These are phyloP conservation scores for Amphiprion percula DNA, from an alignment of 2,113 vertebrate genomes.

Conservation along the genomic window DNA sequence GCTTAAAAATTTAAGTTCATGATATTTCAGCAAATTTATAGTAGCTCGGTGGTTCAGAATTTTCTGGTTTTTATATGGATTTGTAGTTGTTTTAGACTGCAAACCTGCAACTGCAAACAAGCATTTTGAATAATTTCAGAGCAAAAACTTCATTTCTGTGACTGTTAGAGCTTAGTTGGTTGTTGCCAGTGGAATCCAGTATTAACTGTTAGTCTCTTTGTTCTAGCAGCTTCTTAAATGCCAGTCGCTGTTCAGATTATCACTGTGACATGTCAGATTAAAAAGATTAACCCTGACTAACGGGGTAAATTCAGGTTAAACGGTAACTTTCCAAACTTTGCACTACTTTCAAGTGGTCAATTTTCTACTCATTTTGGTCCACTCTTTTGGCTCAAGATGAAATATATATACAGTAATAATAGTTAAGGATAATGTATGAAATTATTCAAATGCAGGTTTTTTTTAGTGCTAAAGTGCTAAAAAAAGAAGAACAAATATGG, in stretches of 20 bases:
- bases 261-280: slow-evolving; percentile 54
- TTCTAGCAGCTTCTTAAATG: slow-evolving; percentile 4
- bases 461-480: too few species aligned
- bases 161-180: not conserved
- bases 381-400: not conserved
- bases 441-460: not conserved
- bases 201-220: not conserved
- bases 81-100: too few species aligned
- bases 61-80: too few species aligned
- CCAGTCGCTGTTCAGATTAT: slow-evolving; percentile 50
- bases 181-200: not conserved
- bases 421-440: too few species aligned
- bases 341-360: slow-evolving; percentile 44
- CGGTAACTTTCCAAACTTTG: slow-evolving; percentile 57
- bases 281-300: slow-evolving; percentile 63
- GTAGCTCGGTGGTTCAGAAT: too few species aligned
- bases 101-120: too few species aligned
- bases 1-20: too few species aligned
- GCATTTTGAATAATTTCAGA: too few species aligned
- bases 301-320: slow-evolving; percentile 55
- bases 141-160: not conserved
- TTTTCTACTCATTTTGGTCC: not conserved
- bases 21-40: too few species aligned
- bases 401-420: not conserved
- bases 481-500: too few species aligned